These are phyloP conservation scores for Boleophthalmus pectinirostris DNA, from an alignment of 2,113 vertebrate genomes.

Conservation along the genomic window DNA sequence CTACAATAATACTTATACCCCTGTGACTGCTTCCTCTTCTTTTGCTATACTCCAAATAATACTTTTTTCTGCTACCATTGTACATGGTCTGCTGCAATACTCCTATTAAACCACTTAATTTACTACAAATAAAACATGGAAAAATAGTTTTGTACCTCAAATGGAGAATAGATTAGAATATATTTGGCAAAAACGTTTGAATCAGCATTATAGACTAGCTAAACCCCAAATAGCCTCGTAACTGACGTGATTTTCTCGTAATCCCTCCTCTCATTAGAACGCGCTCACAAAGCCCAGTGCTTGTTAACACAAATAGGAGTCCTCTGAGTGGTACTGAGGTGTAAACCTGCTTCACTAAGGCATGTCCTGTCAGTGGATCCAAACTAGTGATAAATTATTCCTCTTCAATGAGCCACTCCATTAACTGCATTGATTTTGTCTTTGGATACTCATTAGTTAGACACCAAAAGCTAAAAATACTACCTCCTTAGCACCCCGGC, in stretches of 20 bases:
- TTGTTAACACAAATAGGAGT: not conserved
- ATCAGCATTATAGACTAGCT: not conserved
- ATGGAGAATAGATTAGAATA: not conserved
- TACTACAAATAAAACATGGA: no score
- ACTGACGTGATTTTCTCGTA: not conserved
- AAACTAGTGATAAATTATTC: conserved; percentile 14
- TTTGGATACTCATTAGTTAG: conserved; percentile 11
- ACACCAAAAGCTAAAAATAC: conserved; percentile 11
- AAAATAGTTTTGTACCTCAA: not conserved
- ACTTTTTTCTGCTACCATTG: not conserved
- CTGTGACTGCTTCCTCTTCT: no score
- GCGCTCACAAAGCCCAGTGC: not conserved
- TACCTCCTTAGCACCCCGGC: not conserved
- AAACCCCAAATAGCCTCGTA: not conserved
- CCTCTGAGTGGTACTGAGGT: not conserved
- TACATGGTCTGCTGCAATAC: not conserved
- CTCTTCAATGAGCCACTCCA: conserved; percentile 12
- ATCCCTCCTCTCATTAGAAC: not conserved
- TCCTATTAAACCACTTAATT: not conserved
- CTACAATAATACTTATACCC: not conserved
- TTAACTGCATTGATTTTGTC: conserved; percentile 14
- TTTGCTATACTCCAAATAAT: not conserved
- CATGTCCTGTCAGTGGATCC: conserved; percentile 1
- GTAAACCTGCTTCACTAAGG: conserved; percentile 2
- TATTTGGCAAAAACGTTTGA: not conserved